Evolutionary conservation across 2,797 vertebrate species (phyloP).

Genomic region (Clarias platycephalus): DNA sequence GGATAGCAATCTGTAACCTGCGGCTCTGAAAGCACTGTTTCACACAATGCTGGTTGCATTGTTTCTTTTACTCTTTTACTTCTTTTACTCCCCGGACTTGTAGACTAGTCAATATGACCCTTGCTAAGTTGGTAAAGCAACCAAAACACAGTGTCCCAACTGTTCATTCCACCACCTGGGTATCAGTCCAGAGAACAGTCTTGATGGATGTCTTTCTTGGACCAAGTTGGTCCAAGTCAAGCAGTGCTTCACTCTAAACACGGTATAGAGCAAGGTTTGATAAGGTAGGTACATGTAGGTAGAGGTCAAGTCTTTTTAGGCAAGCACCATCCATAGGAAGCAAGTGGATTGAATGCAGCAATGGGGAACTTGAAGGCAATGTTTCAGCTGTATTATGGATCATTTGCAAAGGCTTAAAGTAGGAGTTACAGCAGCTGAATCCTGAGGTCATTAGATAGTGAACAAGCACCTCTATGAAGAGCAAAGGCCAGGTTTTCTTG

Average conservation of each 20-base stretch:
- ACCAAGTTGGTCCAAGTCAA: background rate
- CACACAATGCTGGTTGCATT: background rate
- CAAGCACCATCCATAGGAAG: background rate
- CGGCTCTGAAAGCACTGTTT: too few species aligned
- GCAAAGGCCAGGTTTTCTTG: background rate
- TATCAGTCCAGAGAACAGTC: background rate
- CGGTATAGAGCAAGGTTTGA: background rate
- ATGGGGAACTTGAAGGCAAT: background rate
- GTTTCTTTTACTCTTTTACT: background rate
- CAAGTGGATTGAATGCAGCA: background rate
- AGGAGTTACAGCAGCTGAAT: background rate
- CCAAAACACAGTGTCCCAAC: background rate
- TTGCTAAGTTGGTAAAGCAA: too few species aligned
- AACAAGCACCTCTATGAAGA: background rate
- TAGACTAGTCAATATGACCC: too few species aligned
- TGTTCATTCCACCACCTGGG: background rate
- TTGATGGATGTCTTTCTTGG: background rate
- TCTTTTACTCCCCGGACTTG: too few species aligned
- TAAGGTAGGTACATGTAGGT: background rate
- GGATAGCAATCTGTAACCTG: background rate
- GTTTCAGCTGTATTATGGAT: background rate
- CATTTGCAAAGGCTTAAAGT: background rate
- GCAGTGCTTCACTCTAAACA: background rate
- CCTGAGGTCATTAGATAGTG: background rate
- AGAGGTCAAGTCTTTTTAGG: background rate